Base-by-base conservation (phyloP, 2,113 vertebrate species). In the Ramphastos sulfuratus region DNA sequence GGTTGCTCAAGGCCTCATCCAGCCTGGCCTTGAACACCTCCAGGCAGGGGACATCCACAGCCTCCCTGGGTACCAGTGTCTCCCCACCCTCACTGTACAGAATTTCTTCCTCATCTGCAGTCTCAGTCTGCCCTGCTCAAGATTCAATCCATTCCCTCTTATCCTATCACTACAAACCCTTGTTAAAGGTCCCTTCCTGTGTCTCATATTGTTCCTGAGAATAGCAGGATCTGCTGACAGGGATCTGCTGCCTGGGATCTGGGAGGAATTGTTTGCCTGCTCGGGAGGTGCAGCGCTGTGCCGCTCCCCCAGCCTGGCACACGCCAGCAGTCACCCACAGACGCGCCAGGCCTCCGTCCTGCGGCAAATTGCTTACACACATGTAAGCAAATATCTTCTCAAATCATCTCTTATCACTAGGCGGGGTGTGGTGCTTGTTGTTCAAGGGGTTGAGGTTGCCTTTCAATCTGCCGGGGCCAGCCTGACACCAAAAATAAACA, bases 401-500 rank as follows among this genome's bases (percentile, higher is more conserved):
- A 98, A 98, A 98, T 99, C 98, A 99, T 98, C 98, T 98, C 98
- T 98, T 98, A 98, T 99, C 98, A 96, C 98, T 98, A 98, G 98
- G 98, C 97, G 97, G 97, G 97, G 97, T 97, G 96, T 89, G 96
- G 98, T 96, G 98, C 98, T 98, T 96, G 97, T 97, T 95, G 97
- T 96, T 98, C 98, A 96, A 97, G 98, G 98, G 97, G 96, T 91
- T 95, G 94, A 96, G 98, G 96, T 96, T 97, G 97, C 97, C 97
- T 98, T 98, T 98, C 98, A 98, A 98, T 98, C 97, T 97, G 92
- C 92, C 64, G 90, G 96, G 95, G 96, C 92, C 94, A 76, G 94
- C 93, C 97, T 98, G 97, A 98, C 98, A 98, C 98, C 97, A 98
- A 98, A 98, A 98, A 98, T 98, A 98, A 98, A 98, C 97, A 97